phyloP scores from a whole-genome alignment of 2,888 invertebrate species.

The Erannis defoliaria region DNA sequence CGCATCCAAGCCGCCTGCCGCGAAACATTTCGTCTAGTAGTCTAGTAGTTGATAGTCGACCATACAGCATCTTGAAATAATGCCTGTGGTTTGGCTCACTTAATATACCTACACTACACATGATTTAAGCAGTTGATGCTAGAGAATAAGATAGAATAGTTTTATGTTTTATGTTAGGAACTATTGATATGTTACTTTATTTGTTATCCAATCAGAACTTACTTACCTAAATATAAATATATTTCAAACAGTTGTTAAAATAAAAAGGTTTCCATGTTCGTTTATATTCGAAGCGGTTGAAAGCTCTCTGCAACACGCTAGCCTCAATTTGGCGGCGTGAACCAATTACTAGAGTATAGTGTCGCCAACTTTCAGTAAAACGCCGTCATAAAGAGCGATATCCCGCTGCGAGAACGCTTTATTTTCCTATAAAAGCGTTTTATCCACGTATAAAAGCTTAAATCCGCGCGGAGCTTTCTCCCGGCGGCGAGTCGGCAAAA shows the following conservation, averaged over 20 bases:
- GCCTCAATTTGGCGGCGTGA: conserved; percentile 69
- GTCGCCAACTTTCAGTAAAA: conserved; percentile 84
- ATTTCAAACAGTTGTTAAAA: not conserved
- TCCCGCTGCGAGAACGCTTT: conserved; percentile 84
- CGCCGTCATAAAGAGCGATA: conserved; percentile 82
- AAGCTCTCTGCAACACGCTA: conserved; percentile 27
- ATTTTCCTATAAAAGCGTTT: conserved; percentile 86
- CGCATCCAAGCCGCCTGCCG: too few species aligned
- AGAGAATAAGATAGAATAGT: too few species aligned
- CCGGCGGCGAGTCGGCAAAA: conserved; percentile 80
- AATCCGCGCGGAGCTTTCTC: conserved; percentile 85
- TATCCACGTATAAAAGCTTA: conserved; percentile 86
- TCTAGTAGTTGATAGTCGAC: too few species aligned
- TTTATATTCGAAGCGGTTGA: conserved; percentile 3
- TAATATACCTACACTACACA: too few species aligned
- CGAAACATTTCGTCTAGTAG: too few species aligned
- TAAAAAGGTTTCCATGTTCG: not conserved
- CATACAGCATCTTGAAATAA: too few species aligned
- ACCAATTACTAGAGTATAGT: conserved; percentile 77
- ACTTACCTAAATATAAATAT: too few species aligned
- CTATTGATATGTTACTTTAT: too few species aligned
- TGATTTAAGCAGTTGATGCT: too few species aligned
- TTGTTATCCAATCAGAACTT: too few species aligned
- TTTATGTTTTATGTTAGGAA: too few species aligned
- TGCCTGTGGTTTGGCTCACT: too few species aligned